Conservation (phyloP, 2,888 invertebrate species). For the Oegoconia quadripuncta region DNA sequence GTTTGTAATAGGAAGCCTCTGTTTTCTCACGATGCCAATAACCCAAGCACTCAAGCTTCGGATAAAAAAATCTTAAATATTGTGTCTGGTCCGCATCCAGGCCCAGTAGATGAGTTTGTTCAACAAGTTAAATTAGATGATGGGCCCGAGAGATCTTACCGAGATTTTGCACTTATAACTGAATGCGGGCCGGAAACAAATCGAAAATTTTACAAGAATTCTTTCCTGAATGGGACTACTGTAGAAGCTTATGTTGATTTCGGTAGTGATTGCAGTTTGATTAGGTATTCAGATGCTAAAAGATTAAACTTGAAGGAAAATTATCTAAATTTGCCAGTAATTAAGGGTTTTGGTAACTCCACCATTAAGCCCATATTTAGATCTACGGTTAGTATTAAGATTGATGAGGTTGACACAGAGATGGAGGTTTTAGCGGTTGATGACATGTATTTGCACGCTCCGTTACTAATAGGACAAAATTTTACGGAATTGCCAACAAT, state of each 20-base stretch:
- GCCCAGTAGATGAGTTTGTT: too few relatives aligned
- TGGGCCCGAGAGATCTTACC: neutral
- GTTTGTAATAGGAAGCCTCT: neutral
- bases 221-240: neutral
- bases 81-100: too few relatives aligned
- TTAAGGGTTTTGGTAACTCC: slow-evolving; percentile 1
- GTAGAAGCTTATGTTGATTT: slow-evolving; percentile 3
- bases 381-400: neutral
- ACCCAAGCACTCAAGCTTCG: too few relatives aligned
- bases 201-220: neutral
- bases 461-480: slow-evolving; percentile 3
- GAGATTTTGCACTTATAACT: neutral
- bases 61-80: too few relatives aligned
- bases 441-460: neutral
- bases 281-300: slow-evolving; percentile 2
- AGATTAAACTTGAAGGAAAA: neutral
- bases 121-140: too few relatives aligned
- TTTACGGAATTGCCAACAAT: slow-evolving; percentile 9
- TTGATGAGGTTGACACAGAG: slow-evolving; percentile 7
- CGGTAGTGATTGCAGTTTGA: slow-evolving; percentile 7
- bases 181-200: neutral
- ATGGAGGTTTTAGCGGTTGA: slow-evolving; percentile 3
- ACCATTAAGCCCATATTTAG: neutral
- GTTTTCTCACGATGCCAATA: neutral
- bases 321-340: slow-evolving; percentile 1